A percentile compares a stretch with the other conserved stretches of the same genome.
phyloP scores from a whole-genome alignment of 2,888 invertebrate genomes.

The Drosophila mulleri region DNA sequence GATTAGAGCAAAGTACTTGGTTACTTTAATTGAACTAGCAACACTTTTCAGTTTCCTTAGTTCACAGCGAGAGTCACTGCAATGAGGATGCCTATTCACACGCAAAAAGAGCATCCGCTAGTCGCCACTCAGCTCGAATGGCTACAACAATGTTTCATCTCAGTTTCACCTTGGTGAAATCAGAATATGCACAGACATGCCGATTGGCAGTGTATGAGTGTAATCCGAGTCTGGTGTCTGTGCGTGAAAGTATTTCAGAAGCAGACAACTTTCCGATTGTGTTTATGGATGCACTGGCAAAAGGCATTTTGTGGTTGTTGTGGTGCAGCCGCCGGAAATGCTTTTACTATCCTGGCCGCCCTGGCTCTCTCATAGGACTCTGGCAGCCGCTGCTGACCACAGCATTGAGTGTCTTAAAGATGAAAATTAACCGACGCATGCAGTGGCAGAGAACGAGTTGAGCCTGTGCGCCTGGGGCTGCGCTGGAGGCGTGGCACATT shows the following conservation, averaged over 20 bases:
- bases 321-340: conserved; percentile 65
- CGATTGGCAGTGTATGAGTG: conserved; percentile 23
- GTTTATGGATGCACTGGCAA: conserved; percentile 45
- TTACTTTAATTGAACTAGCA: background rate
- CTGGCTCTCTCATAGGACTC: conserved; percentile 37
- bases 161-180: conserved; percentile 12
- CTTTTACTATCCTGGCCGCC: conserved; percentile 52
- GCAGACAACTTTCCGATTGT: conserved; percentile 36
- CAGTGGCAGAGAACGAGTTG: conserved; percentile 3
- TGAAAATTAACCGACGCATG: conserved; percentile 72
- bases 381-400: conserved; percentile 51
- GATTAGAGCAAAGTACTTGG: too few relatives aligned
- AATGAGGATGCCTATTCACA: background rate
- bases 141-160: background rate
- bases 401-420: conserved; percentile 78
- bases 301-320: conserved; percentile 71
- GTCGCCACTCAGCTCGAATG: background rate
- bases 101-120: background rate
- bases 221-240: conserved; percentile 17
- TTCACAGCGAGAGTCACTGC: background rate
- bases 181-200: conserved; percentile 19
- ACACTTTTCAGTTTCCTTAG: background rate
- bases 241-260: conserved; percentile 34
- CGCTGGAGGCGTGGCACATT: conserved; percentile 53
- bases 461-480: background rate